Base-by-base conservation (phyloP, 92 coral and sea anemone species). In the Epizoanthus fatuus region DNA sequence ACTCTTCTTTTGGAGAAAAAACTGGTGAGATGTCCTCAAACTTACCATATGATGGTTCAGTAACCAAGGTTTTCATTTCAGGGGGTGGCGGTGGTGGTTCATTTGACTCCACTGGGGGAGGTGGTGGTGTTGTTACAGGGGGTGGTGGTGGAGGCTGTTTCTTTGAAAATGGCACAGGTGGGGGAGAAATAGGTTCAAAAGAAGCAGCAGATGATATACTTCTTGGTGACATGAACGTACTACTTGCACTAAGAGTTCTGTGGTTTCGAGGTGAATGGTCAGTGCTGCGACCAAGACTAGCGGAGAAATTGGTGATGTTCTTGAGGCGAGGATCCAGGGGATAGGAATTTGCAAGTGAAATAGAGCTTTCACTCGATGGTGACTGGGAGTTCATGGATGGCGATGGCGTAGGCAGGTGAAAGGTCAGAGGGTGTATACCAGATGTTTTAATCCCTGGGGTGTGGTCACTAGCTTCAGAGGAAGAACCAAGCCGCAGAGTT, bases 181-280 rank as follows among this genome's bases (percentile, higher is more conserved):
- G 94, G 9, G 99, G 99, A 1, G 99, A 97, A 35, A 97, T 94
- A 9, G 99, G 99, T 70, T 97, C 99, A 93, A 97, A 97, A 2
- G 89, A 49, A 45, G 98, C 92, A 75, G 83, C 91, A 51, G 96
- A 90, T 19, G 95, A 64, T 16, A 87, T 74, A 68, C 93, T 88
- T 63, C 92, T 85, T 44, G 94, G 90, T 39, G 93, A 86, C 84
- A 90, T 58, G 6, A 81, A 86, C 11, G 76, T 58, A 37, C 35
- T 51, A 8, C 57, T 85, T 74, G 70, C 64, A 75, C 65, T 81
- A 53, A 19, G 90, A 79, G 44, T 80, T 79, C 79, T 62, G 81
- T 20, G 86, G 68, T 32, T 83, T 16, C 7, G 72, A 40, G 20
- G 74, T 51, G 77, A 81, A 56, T 44, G 81, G 66, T 42, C 86